Conservation (phyloP, 2,113 vertebrate species). For the Saimiri boliviensis region DNA sequence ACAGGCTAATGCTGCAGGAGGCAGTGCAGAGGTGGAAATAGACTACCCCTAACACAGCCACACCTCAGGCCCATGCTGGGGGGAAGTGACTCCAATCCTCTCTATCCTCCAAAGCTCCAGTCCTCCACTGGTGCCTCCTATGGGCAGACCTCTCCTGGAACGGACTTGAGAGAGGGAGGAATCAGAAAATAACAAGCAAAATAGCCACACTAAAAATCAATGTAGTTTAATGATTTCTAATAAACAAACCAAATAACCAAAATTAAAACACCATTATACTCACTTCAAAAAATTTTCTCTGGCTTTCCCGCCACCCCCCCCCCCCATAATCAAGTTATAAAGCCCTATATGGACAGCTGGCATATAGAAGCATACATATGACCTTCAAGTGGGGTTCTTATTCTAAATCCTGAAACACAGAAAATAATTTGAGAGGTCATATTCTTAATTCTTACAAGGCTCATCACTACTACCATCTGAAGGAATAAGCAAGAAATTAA, state of each 20-base stretch:
- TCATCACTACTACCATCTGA: not conserved
- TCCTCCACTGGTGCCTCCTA: fast-evolving
- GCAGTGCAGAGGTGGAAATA: not conserved
- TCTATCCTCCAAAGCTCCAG: not conserved
- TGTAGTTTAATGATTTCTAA: not conserved
- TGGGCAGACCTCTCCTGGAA: not conserved
- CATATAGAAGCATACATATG: not conserved
- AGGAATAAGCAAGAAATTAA: not conserved
- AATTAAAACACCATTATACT: not conserved
- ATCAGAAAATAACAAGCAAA: not conserved
- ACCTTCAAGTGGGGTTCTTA: not conserved
- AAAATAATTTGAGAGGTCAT: not conserved
- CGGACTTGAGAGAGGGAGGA: not conserved
- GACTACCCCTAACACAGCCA: fast-evolving
- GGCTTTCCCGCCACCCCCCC: not conserved
- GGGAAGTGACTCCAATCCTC: fast-evolving
- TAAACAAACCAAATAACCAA: not conserved
- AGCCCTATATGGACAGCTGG: not conserved
- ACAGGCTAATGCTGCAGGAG: not conserved
- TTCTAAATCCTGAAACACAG: not conserved
- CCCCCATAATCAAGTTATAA: not conserved
- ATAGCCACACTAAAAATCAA: not conserved
- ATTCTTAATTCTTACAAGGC: not conserved
- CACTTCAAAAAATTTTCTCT: not conserved
- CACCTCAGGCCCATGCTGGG: too few species aligned